Conservation (phyloP, 1,140 invertebrate species). For the Drosophila melanica region DNA sequence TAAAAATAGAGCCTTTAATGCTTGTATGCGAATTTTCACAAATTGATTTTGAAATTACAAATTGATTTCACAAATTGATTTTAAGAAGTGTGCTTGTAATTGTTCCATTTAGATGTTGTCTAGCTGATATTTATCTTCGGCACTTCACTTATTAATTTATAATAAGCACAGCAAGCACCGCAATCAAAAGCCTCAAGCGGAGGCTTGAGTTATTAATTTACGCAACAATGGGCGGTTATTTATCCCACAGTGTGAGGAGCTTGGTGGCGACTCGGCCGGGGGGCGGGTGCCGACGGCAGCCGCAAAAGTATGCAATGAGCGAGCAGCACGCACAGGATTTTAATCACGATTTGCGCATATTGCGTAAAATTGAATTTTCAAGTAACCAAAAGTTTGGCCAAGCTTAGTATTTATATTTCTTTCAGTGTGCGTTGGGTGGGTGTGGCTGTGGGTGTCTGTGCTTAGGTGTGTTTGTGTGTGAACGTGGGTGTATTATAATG, state of each 20-base stretch:
- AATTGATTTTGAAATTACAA: too few relatives aligned
- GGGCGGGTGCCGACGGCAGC: conserved; percentile 3
- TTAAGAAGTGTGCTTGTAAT: too few relatives aligned
- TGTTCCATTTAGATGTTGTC: too few relatives aligned
- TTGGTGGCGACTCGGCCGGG: neutral
- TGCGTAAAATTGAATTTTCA: conserved; percentile 82
- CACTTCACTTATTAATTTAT: neutral
- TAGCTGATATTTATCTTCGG: too few relatives aligned
- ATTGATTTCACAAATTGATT: too few relatives aligned
- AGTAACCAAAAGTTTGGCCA: conserved; percentile 67
- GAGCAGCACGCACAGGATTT: conserved; percentile 61
- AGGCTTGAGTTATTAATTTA: neutral
- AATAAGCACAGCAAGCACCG: neutral
- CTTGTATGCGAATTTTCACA: too few relatives aligned
- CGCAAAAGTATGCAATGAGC: conserved; percentile 57
- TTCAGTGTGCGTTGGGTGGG: neutral
- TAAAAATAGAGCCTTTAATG: too few relatives aligned
- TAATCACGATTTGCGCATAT: conserved; percentile 82
- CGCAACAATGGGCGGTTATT: conserved; percentile 1
- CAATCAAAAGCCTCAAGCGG: neutral
- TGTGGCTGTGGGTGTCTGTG: neutral
- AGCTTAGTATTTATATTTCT: conserved; percentile 16
- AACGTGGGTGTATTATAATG: conserved; percentile 23
- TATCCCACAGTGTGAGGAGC: conserved; percentile 13
- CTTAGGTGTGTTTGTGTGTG: neutral